A percentile compares a stretch with the other conserved stretches of the same genome.
phyloP scores from a whole-genome alignment of 2,888 invertebrate genomes.

The Girardia tigrina region DNA sequence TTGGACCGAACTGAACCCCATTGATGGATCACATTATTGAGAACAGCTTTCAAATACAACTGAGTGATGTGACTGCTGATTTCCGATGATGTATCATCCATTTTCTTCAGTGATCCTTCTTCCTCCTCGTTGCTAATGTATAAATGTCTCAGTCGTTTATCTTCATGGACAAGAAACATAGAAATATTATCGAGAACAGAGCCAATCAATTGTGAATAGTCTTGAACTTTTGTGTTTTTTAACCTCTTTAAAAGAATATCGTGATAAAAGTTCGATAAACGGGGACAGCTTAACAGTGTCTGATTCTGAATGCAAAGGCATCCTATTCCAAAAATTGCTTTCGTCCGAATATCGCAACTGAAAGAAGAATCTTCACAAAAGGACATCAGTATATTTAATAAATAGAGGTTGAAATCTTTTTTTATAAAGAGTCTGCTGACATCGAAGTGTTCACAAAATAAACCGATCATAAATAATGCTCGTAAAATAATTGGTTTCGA shows the following conservation, averaged over 20 bases:
- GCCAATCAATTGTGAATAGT: slow-evolving; percentile 18
- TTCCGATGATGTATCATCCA: slow-evolving; percentile 93
- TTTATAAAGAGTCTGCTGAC: too few relatives aligned
- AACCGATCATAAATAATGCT: slow-evolving; percentile 80
- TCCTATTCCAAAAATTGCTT: slow-evolving; percentile 53
- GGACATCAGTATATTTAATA: slow-evolving; percentile 72
- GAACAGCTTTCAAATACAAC: slow-evolving; percentile 77
- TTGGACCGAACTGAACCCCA: slow-evolving; percentile 70
- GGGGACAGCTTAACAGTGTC: slow-evolving; percentile 74
- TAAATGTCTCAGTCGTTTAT: slow-evolving; percentile 82
- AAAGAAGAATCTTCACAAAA: slow-evolving; percentile 58
- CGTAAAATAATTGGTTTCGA: slow-evolving; percentile 59
- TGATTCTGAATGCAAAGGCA: slow-evolving; percentile 84
- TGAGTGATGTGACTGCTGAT: slow-evolving; percentile 97
- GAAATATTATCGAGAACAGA: slow-evolving; percentile 69
- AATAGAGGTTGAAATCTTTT: too few relatives aligned
- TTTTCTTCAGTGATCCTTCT: slow-evolving; percentile 88
- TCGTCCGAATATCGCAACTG: slow-evolving; percentile 55
- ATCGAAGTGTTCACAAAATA: slow-evolving; percentile 82
- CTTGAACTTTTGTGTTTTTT: slow-evolving; percentile 35
- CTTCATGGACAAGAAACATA: slow-evolving; percentile 57
- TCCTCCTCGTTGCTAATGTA: slow-evolving; percentile 78
- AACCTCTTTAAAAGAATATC: too few relatives aligned
- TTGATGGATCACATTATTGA: slow-evolving; percentile 73
- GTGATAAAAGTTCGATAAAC: slow-evolving; percentile 71